phyloP scores from a whole-genome alignment of 1,140 invertebrate genomes.

The Lepidurus arcticus region DNA sequence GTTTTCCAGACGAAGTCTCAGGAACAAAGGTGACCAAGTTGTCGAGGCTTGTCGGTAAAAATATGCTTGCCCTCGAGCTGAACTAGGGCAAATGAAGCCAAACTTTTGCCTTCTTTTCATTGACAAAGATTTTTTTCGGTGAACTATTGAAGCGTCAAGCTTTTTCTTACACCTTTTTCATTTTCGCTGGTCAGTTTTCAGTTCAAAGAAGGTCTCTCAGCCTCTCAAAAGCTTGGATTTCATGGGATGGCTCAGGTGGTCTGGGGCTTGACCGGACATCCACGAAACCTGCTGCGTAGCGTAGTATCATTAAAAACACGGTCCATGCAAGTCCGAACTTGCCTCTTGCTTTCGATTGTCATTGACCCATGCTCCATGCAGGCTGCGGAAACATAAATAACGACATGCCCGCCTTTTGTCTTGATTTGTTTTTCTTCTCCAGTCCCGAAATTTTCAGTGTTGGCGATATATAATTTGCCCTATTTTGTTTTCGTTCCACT shows the following conservation, averaged over 20 bases:
- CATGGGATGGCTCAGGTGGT: background rate
- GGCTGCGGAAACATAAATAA: slow-evolving; percentile 5
- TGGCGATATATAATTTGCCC: background rate
- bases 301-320: background rate
- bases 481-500: too few species aligned
- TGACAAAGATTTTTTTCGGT: background rate
- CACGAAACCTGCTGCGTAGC: slow-evolving; percentile 7
- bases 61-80: background rate
- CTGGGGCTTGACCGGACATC: background rate
- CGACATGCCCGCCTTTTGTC: background rate
- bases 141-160: background rate
- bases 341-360: background rate
- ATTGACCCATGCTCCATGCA: slow-evolving; percentile 18
- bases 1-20: background rate
- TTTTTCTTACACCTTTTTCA: background rate
- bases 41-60: background rate
- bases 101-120: background rate
- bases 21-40: slow-evolving; percentile 7
- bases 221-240: background rate
- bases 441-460: background rate
- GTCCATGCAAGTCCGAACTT: background rate
- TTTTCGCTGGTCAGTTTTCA: background rate
- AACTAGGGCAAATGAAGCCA: background rate
- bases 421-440: background rate
- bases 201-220: background rate